Percentiles rank a stretch among this genome's conserved stretches.
These are phyloP conservation scores for Notospermus geniculatus DNA, from an alignment of 1,140 invertebrate genomes.

Conservation along the genomic window DNA sequence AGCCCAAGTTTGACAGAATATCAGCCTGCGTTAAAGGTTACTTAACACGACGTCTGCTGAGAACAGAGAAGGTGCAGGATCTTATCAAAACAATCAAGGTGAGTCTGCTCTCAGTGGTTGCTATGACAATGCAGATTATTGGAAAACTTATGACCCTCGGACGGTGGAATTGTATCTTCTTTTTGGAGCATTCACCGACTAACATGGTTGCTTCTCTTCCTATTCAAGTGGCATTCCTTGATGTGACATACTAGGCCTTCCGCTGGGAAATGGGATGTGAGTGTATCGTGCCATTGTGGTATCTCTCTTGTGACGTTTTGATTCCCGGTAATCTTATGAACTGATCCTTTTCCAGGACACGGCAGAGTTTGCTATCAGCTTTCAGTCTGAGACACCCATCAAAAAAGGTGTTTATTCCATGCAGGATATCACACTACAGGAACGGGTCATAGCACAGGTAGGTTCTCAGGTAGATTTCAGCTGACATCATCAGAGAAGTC, in stretches of 20 bases:
- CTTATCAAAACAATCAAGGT: slow-evolving; percentile 73
- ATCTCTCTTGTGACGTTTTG: too few relatives aligned
- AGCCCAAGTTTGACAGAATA: slow-evolving; percentile 57
- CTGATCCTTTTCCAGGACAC: slow-evolving; percentile 52
- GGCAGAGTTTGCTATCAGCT: slow-evolving; percentile 44
- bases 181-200: too few relatives aligned
- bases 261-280: neutral
- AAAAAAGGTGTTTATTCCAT: slow-evolving; percentile 39
- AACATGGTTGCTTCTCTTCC: too few relatives aligned
- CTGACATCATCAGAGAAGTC: too few relatives aligned
- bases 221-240: too few relatives aligned
- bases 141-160: too few relatives aligned
- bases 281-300: neutral
- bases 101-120: slow-evolving; percentile 7
- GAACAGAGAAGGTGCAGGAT: slow-evolving; percentile 74
- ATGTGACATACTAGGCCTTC: neutral
- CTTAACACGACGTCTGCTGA: slow-evolving; percentile 73
- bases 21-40: slow-evolving; percentile 76
- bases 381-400: slow-evolving; percentile 49
- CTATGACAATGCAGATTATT: too few relatives aligned
- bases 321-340: too few relatives aligned
- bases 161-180: too few relatives aligned
- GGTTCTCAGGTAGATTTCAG: too few relatives aligned
- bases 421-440: slow-evolving; percentile 43
- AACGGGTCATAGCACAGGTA: slow-evolving; percentile 51